Percentiles rank a stretch among this genome's conserved stretches.
Evolutionary conservation across 2,797 vertebrate species (phyloP).

Genomic region (Hapalemur alaotrensis): DNA sequence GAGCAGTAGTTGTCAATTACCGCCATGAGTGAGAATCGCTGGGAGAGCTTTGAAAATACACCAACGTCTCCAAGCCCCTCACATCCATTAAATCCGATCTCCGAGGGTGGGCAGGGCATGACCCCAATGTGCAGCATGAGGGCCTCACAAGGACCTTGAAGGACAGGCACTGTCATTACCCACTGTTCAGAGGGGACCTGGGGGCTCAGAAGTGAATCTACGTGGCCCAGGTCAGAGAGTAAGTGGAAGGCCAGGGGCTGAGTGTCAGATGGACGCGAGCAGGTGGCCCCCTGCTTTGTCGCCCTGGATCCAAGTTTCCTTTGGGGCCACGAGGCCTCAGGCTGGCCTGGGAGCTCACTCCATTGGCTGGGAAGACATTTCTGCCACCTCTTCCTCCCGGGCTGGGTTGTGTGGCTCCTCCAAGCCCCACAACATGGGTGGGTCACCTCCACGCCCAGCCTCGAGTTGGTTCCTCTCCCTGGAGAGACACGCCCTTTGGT

Average conservation of each 20-base stretch:
- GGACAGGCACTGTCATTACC: not conserved
- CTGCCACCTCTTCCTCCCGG: not conserved
- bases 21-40: not conserved
- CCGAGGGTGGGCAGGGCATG: not conserved
- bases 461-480: constrained; percentile 14
- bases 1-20: not conserved
- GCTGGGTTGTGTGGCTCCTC: not conserved
- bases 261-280: not conserved
- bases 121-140: not conserved
- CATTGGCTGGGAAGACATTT: not conserved
- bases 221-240: not conserved
- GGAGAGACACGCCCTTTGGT: constrained; percentile 46
- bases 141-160: not conserved
- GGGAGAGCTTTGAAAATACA: not conserved
- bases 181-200: not conserved
- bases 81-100: not conserved
- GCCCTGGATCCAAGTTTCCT: not conserved
- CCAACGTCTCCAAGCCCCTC: not conserved
- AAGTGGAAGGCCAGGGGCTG: not conserved
- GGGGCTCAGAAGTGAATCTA: not conserved
- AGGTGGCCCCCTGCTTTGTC: not conserved
- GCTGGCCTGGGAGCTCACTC: not conserved
- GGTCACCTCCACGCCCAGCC: not conserved
- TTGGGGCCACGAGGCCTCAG: not conserved
- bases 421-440: not conserved